Evolutionary conservation across 2,797 vertebrate genomes (phyloP), one percentile per base, ranked within the genome.

Genomic region (Molossus alvarezi): DNA sequence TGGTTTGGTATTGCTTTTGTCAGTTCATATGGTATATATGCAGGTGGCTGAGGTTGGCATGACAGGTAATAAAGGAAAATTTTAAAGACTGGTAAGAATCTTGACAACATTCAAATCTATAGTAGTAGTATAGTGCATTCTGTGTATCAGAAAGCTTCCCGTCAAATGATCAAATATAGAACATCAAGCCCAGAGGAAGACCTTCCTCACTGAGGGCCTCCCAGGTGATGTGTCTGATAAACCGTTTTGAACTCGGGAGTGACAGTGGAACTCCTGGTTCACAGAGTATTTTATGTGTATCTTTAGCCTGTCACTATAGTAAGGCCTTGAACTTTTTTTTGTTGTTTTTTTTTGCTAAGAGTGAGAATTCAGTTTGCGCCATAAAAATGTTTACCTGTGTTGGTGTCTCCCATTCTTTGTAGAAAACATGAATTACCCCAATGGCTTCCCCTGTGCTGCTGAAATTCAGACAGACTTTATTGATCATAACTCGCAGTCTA

Each of bases 391-490:
- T 87, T 58, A 67, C 72, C n/a, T 48, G 0, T 41, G 79, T 10
- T 9, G 48, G 48, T 17, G 45, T 96, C 81, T 93, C 89, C 13
- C 7, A 6, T 82, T 67, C 94, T 97, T 97, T 77, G 9, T 88
- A 99, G 99, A 99, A 97, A 99, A 99, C 93, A 98, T 99, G 98
- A 99, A 99, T 75, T 99, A 99, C 94, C 97, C 99, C 41, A 99
- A 97, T 71, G 98, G 98, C 95, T 99, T 99, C 95, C 97, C 99
- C 0, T 98, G 98, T 96, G 98, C 99, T 94, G 97, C 98, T 4
- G 99, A 99, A 8, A 97, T 95, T 94, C 99, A 99, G 97, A 97
- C 98, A 23, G 97, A 98, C 88, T 98, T 98, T 72, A 96, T 98
- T 71, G 98, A 98, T 85, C 98, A 98, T 95, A 98, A 79, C 76